Evolutionary conservation across 1,140 invertebrate species (phyloP), one percentile per base, ranked within the genome.

Genomic region (Drosophila persimilis): DNA sequence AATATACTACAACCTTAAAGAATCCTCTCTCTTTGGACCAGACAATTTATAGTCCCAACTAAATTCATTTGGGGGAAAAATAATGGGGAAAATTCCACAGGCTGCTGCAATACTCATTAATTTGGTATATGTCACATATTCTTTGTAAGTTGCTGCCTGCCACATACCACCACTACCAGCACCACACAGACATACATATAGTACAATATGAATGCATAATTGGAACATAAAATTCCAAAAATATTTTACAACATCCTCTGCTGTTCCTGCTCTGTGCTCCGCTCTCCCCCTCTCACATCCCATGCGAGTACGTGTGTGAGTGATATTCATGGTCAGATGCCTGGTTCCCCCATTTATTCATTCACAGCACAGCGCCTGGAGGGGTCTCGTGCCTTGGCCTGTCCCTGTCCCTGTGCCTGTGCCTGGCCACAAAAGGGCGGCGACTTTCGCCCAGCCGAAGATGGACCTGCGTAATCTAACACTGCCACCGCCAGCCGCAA

Each of bases 381-480:
- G 17, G 44, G 41, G 39, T 31, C 39, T 56, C 24, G 54, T 39
- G 11, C 35, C 8, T 48, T 20, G 20, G 20, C 20, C 20, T 20
- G 20, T 20, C 20, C 20, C 20, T 20, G 20, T 20, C 0, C 20
- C 20, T 2, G 20, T 20, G 1, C 20, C 20, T 2, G 20, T 13
- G 29, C 41, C 44, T 26, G 44, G 67, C 54, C 52, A 15, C 54
- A 64, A 24, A 39, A 11, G 35, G 35, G 35, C 35, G 57, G 61
- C 71, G 29, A 26, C 24, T 26, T 5, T 4, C 24, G 24, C 24
- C 24, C 24, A 5, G 24, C 24, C 24, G 0, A 83, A 88, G 79
- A 88, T 88, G 83, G 83, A 83, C 60, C 75, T 66, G 73, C 84
- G 75, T 69, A 88, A 88, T 88, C 83, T 88, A 83, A 88, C 83